These are phyloP conservation scores for Drosophila tani DNA, from an alignment of 1,140 invertebrate genomes.

Conservation along the genomic window DNA sequence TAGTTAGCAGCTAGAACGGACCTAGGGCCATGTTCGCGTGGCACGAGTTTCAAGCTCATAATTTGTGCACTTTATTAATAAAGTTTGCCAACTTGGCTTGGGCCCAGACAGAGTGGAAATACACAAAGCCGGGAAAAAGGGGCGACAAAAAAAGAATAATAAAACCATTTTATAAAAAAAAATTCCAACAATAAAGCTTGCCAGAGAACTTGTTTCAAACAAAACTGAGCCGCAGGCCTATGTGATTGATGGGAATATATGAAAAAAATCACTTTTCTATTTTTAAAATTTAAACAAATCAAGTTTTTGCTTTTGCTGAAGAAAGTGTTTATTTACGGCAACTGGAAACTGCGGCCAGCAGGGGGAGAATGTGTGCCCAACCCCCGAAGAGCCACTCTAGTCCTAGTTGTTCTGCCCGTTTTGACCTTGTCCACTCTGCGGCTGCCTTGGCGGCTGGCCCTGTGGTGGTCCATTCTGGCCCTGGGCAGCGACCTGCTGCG, in stretches of 20 bases:
- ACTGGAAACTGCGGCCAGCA: not conserved
- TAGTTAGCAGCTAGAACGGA: slow-evolving; percentile 19
- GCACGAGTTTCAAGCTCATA: slow-evolving; percentile 65
- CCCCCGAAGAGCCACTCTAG: not conserved
- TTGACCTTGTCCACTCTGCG: slow-evolving; percentile 42
- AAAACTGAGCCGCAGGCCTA: not conserved
- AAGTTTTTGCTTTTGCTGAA: slow-evolving; percentile 17
- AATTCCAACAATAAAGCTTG: slow-evolving; percentile 22
- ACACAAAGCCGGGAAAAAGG: slow-evolving; percentile 28
- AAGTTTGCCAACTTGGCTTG: slow-evolving; percentile 61
- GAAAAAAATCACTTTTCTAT: not conserved
- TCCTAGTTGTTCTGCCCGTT: slow-evolving; percentile 25
- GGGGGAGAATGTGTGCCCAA: not conserved
- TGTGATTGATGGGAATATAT: slow-evolving; percentile 5
- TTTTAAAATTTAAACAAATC: not conserved
- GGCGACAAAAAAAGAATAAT: slow-evolving; percentile 18
- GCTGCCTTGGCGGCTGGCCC: slow-evolving; percentile 14
- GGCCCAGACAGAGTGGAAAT: slow-evolving; percentile 39
- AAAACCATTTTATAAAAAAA: slow-evolving; percentile 9
- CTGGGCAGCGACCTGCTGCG: slow-evolving; percentile 39
- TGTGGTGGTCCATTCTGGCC: slow-evolving; percentile 33
- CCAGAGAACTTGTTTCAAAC: slow-evolving; percentile 15
- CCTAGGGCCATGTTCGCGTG: slow-evolving; percentile 55
- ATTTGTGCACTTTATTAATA: slow-evolving; percentile 79
- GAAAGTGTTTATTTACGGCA: slow-evolving; percentile 23